These are phyloP conservation scores for Gymnarchus niloticus DNA, from an alignment of 2,113 vertebrate species.

Conservation along the genomic window DNA sequence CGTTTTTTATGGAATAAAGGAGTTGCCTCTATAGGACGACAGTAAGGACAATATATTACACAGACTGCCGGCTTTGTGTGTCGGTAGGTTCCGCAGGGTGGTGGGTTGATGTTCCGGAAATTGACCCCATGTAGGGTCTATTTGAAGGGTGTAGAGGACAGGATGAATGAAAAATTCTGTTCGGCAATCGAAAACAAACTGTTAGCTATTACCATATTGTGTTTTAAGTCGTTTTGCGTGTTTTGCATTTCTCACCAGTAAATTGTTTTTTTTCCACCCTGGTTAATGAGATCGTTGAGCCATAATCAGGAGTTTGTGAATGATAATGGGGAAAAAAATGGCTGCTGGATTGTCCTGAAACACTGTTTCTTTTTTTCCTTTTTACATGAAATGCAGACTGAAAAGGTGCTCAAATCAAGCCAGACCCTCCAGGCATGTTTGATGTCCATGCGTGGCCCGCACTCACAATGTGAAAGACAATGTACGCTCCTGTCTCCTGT, in stretches of 20 bases:
- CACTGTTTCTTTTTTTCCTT: background rate
- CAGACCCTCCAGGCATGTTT: background rate
- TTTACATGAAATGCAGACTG: background rate
- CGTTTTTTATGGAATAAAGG: background rate
- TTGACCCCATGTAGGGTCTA: background rate
- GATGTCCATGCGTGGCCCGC: background rate
- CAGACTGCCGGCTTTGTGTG: background rate
- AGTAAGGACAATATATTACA: background rate
- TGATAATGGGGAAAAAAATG: background rate
- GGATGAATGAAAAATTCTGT: background rate
- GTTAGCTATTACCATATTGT: constrained; percentile 15
- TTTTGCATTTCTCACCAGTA: constrained; percentile 1
- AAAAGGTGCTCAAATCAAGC: background rate
- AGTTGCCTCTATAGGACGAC: background rate
- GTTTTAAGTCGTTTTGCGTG: background rate
- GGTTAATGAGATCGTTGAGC: background rate
- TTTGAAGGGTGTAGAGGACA: background rate
- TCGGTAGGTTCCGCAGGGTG: background rate
- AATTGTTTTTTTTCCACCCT: constrained; percentile 7
- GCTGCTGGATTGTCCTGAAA: background rate
- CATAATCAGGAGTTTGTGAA: background rate
- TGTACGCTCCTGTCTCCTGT: background rate
- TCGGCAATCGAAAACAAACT: constrained; percentile 4
- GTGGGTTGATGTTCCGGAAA: background rate
- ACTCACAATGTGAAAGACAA: background rate